Evolutionary conservation across 2,113 vertebrate species (phyloP).

Genomic region (Pontoporia blainvillei): DNA sequence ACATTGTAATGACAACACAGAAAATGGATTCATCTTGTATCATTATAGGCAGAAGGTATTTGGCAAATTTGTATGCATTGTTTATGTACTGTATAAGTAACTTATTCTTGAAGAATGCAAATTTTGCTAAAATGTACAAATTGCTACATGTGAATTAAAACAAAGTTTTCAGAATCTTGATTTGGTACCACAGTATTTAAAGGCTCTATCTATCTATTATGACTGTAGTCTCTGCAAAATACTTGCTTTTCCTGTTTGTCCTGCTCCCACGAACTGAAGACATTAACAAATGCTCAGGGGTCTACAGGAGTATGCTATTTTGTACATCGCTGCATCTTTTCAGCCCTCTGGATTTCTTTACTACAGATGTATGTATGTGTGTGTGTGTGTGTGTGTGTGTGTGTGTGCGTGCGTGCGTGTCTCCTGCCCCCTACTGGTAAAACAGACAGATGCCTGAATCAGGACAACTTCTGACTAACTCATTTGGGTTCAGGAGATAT

Average conservation of each 20-base stretch:
- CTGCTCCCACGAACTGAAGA: background rate
- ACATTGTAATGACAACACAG: conserved; percentile 47
- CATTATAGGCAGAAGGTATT: conserved; percentile 52
- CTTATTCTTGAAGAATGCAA: conserved; percentile 83
- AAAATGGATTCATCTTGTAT: conserved; percentile 64
- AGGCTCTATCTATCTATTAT: background rate
- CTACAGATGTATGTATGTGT: background rate
- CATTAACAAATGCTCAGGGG: accelerated
- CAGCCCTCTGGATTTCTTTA: background rate
- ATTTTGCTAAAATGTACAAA: conserved; percentile 80
- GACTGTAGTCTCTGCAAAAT: background rate
- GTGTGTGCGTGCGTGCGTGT: background rate
- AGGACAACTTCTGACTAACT: background rate
- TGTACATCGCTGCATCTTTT: background rate
- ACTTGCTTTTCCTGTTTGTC: background rate
- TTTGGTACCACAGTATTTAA: conserved; percentile 33
- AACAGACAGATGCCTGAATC: background rate
- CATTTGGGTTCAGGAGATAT: background rate
- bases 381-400: background rate
- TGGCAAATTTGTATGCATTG: conserved; percentile 73
- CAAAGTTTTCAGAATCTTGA: conserved; percentile 72
- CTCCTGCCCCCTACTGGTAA: conserved; percentile 65
- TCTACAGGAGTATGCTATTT: accelerated
- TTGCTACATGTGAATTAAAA: conserved; percentile 80
- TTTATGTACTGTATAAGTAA: conserved; percentile 87